Evolutionary conservation across 37 sponge, comb jelly and placozoan species (phyloP), one percentile per base, ranked within the genome.

Genomic region (Cliona cf. orientalis): DNA sequence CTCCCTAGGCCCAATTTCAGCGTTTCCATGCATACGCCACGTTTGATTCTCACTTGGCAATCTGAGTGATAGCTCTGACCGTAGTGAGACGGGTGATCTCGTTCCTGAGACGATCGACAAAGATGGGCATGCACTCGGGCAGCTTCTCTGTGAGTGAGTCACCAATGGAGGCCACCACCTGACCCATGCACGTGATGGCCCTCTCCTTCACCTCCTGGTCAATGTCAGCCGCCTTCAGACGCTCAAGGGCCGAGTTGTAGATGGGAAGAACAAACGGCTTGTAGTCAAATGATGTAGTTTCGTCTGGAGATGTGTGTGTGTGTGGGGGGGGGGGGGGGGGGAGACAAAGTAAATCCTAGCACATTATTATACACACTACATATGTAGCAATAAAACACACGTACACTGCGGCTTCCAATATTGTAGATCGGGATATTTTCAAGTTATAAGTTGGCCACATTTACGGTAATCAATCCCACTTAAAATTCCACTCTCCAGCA

Each of bases 191-290:
- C 5, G 94, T 90, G 72, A 98, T 98, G 75, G 99, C 99, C 63
- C 96, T 80, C 63, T 98, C 99, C 81, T 98, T 98, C 37, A 98
- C 99, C 60, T 98, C 99, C 73, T 98, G 99, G 80, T 98, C 99
- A 44, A 98, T 93, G 82, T 98, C 99, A 43, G 99, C 84, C 63
- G 97, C 96, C 58, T 86, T 89, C 58, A 98, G 90, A 44, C 96
- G 75, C 64, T 80, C 77, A 53, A 98, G 65, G 17, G 99, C 93
- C 25, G 89, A 38, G 33, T 69, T 19, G 46, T 92, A 92, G 40
- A 92, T 87, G 42, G 58, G 55, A 19, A 29, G 34, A 0, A 87
- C 80, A 80, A 59, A 87, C 17, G 69, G 71, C 42, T 84, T 37
- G 71, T 72, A 87, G 11, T 74, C 64, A 33, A 68, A 88, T 25